Conservation (phyloP, 2,888 invertebrate genomes). For the Bugulina stolonifera region DNA sequence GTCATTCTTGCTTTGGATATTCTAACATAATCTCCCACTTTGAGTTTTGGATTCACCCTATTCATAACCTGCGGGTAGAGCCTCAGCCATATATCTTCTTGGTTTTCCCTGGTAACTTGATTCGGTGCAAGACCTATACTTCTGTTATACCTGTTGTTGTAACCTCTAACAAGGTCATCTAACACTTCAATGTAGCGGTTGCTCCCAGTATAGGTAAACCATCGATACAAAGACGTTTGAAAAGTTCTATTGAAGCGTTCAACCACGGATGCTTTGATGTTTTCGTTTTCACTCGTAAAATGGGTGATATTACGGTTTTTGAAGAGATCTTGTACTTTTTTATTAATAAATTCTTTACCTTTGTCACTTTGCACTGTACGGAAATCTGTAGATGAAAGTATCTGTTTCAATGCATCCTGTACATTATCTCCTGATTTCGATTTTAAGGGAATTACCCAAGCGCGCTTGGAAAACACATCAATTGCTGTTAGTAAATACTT, state of each 20-base stretch:
- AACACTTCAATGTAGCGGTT: too few species aligned
- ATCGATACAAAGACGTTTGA: too few species aligned
- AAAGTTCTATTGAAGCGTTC: slow-evolving; percentile 8
- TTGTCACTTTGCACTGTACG: not conserved
- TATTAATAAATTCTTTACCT: not conserved
- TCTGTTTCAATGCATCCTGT: not conserved
- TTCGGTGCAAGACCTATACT: not conserved
- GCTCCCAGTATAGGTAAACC: too few species aligned
- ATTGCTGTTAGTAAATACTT: not conserved
- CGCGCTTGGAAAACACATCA: not conserved
- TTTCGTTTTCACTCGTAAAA: slow-evolving; percentile 8
- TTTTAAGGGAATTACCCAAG: not conserved
- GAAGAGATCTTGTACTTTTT: not conserved
- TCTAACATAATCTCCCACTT: not conserved
- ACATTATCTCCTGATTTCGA: slow-evolving; percentile 4
- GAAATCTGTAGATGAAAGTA: not conserved
- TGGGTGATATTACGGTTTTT: not conserved
- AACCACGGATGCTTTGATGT: not conserved
- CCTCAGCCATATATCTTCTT: not conserved
- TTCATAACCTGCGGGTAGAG: not conserved
- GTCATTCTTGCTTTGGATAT: not conserved
- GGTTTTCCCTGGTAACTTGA: not conserved
- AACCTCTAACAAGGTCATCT: too few species aligned
- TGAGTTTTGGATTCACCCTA: not conserved
- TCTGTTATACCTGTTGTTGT: too few species aligned